A percentile compares a stretch with the other conserved stretches of the same genome.
Conservation (phyloP, 2,888 invertebrate species). For the Mimumesa dahlbomi region DNA sequence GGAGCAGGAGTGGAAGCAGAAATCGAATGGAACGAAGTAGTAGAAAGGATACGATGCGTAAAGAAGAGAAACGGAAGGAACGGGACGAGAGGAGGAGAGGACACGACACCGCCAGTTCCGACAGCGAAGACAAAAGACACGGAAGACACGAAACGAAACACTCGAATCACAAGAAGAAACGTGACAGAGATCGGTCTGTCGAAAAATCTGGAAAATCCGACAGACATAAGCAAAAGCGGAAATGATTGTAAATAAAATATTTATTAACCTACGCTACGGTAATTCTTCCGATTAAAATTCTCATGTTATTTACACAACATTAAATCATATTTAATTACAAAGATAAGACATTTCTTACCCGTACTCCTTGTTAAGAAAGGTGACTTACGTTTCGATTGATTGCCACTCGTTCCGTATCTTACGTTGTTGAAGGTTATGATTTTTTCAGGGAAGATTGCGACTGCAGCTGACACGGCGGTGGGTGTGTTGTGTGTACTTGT, state of each 20-base stretch:
- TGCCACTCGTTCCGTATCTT: too few species aligned
- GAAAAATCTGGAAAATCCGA: conserved; percentile 27
- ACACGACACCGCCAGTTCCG: conserved; percentile 5
- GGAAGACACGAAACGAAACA: conserved; percentile 25
- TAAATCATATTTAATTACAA: neutral
- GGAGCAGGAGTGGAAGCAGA: conserved; percentile 29
- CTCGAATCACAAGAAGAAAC: conserved; percentile 53
- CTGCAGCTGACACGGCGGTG: too few species aligned
- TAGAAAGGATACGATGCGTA: conserved; percentile 39
- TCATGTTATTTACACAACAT: too few species aligned
- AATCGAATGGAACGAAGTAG: conserved; percentile 35
- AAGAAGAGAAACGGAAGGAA: conserved; percentile 26
- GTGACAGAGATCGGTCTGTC: conserved; percentile 49
- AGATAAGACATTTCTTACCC: too few species aligned
- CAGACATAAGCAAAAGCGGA: conserved; percentile 43
- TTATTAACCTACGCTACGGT: too few species aligned
- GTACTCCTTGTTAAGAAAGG: too few species aligned
- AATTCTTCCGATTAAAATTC: too few species aligned
- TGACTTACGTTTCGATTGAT: too few species aligned
- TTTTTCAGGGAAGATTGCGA: too few species aligned
- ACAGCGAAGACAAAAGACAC: conserved; percentile 15
- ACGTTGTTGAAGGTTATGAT: too few species aligned
- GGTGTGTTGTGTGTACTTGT: too few species aligned
- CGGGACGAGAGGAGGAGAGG: conserved; percentile 22
- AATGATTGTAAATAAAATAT: too few species aligned